Conservation (phyloP, 2,797 vertebrate genomes). For the Hippopotamyrus pictus region DNA sequence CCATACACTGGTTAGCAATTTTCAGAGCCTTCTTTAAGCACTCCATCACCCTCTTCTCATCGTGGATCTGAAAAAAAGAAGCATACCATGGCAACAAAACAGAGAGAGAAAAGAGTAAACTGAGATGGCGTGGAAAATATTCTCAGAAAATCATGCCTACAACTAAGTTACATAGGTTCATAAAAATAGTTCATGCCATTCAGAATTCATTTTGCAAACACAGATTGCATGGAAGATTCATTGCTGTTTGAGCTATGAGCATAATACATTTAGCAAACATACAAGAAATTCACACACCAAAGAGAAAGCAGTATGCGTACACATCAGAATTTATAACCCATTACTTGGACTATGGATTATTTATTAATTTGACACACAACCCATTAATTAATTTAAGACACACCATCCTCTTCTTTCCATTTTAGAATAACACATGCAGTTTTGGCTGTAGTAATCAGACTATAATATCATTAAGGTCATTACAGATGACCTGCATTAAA, state of each 20-base stretch:
- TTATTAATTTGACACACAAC: not conserved
- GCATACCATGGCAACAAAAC: not conserved
- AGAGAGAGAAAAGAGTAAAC: too few species aligned
- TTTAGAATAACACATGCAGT: not conserved
- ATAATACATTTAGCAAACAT: not conserved
- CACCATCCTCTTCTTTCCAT: not conserved
- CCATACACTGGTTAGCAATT: constrained; percentile 99
- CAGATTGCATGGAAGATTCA: not conserved
- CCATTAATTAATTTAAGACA: not conserved
- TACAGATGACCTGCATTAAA: not conserved
- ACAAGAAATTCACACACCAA: not conserved
- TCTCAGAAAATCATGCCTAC: not conserved
- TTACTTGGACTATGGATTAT: not conserved
- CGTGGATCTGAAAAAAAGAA: constrained; percentile 73
- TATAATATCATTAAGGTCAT: not conserved
- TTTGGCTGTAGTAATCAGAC: not conserved
- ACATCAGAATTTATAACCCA: not conserved
- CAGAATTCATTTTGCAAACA: not conserved
- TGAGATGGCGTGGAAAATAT: not conserved
- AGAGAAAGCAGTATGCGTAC: not conserved
- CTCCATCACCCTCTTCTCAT: constrained; percentile 95
- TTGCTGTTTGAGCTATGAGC: not conserved
- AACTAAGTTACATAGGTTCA: not conserved
- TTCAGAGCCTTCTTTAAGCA: constrained; percentile 97
- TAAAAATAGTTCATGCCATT: not conserved